A percentile compares a stretch with the other conserved stretches of the same genome.
phyloP scores from a whole-genome alignment of 2,797 vertebrate genomes.

The Lophura swinhoii region DNA sequence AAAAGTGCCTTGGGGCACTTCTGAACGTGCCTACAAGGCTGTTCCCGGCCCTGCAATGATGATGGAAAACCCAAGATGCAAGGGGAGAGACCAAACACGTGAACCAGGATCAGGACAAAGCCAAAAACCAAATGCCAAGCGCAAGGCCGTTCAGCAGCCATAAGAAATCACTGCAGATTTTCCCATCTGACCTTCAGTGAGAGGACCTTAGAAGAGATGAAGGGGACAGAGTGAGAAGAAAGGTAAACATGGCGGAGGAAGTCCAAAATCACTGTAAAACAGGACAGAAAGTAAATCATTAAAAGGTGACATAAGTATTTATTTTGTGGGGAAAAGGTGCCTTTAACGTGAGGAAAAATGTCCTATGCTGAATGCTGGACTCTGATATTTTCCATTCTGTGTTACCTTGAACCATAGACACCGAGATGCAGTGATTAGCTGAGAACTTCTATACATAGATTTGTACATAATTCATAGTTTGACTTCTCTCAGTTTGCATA shows the following conservation, averaged over 20 bases:
- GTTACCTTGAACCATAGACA: conserved; percentile 70
- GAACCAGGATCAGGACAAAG: not conserved
- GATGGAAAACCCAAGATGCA: not conserved
- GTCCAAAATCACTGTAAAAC: not conserved
- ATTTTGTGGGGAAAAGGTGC: not conserved
- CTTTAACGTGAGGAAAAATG: not conserved
- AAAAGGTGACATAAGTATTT: not conserved
- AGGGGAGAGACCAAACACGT: not conserved
- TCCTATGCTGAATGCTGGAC: not conserved
- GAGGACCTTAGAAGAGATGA: not conserved
- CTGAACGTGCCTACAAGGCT: too few relatives aligned
- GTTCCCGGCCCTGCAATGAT: not conserved
- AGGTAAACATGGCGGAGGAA: not conserved
- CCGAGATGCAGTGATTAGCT: conserved; percentile 74
- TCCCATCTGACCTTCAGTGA: not conserved
- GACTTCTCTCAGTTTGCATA: conserved; percentile 81
- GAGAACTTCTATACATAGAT: conserved; percentile 66
- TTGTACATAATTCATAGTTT: conserved; percentile 84
- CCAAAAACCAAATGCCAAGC: not conserved
- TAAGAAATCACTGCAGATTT: conserved; percentile 27
- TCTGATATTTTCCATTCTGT: conserved; percentile 8
- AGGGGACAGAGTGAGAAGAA: not conserved
- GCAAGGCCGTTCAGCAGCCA: fast-evolving
- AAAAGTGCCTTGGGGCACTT: not conserved
- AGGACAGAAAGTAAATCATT: not conserved